Base-by-base conservation (phyloP, 2,113 vertebrate genomes). In the Cairina moschata region DNA sequence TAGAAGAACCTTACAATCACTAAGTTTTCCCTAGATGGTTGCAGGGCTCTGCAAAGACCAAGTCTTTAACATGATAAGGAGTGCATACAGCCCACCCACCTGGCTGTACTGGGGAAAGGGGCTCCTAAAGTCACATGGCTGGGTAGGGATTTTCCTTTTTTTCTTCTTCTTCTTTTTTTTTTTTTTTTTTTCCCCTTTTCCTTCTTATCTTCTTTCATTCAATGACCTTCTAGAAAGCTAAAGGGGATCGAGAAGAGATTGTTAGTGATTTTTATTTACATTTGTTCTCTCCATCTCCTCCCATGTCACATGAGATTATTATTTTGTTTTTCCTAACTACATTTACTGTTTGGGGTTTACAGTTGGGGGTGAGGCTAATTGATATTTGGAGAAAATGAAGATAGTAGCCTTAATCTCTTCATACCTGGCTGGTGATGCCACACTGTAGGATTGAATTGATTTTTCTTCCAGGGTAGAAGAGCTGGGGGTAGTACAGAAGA, bases 111-210 rank as follows among this genome's bases (percentile, higher is more conserved):
- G 14, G 22, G 26, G 21, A 9, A 68, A 55, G 42, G 72, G 20
- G 3, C 16, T 71, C 5, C 56, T 86, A 5, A 50, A 60, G 13
- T 50, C 16, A 14, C 26, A 2, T 18, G 44, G 4, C 23, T 77
- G 40, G 15, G 5, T 8, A 36, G 44, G 26, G 40, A 46, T 85
- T 67, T n/a, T 3, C 5, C 9, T 2, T 7, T 2, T 10, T 7
- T 28, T 62, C 17, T 28, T 17, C 7, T 2, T 10, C 6, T 28
- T 66, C 22, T 22, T 17, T 6, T 2, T 6, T 2, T 6, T 8
- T 32, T 62, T 21, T 32, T 23, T 8, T 2, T 6, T 2, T 7
- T 10, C 28, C 52, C 17, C 26, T 25, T 6, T 32, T 18, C 6
- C 9, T 62, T 32, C 7, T 32, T 67, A 6, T 11, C 4, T 8